A percentile compares a stretch with the other conserved stretches of the same genome.
phyloP scores from a whole-genome alignment of 2,797 vertebrate species.

The Linurgus olivaceus region DNA sequence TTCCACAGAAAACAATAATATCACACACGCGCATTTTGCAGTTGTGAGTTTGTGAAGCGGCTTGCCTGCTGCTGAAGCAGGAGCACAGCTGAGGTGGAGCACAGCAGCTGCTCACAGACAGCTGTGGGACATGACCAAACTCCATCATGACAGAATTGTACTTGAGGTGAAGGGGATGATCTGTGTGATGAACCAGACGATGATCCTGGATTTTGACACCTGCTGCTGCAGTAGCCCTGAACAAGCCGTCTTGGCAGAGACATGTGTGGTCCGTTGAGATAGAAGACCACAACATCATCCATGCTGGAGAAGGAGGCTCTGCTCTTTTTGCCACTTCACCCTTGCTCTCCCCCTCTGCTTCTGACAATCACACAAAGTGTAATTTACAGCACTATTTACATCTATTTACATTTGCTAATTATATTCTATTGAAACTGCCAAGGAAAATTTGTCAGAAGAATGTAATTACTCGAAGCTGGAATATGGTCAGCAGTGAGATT shows the following conservation, averaged over 20 bases:
- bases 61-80: neutral
- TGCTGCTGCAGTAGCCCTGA: neutral
- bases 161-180: slow-evolving; percentile 13
- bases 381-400: slow-evolving; percentile 63
- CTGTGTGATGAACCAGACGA: neutral
- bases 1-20: neutral
- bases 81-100: slow-evolving; percentile 14
- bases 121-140: neutral
- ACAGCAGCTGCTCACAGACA: neutral
- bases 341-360: neutral
- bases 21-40: neutral
- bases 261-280: fast-evolving
- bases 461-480: slow-evolving; percentile 63
- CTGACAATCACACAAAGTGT: neutral
- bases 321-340: neutral
- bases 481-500: slow-evolving; percentile 45
- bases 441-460: slow-evolving; percentile 67
- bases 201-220: neutral
- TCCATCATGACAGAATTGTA: neutral
- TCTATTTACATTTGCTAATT: slow-evolving; percentile 68
- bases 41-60: neutral
- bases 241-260: fast-evolving
- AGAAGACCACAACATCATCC: neutral
- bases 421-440: slow-evolving; percentile 57
- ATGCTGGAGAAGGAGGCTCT: neutral